A percentile compares a stretch with the other conserved stretches of the same genome.
Evolutionary conservation across 2,113 vertebrate species (phyloP).

Genomic region (Prunella fulvescens): DNA sequence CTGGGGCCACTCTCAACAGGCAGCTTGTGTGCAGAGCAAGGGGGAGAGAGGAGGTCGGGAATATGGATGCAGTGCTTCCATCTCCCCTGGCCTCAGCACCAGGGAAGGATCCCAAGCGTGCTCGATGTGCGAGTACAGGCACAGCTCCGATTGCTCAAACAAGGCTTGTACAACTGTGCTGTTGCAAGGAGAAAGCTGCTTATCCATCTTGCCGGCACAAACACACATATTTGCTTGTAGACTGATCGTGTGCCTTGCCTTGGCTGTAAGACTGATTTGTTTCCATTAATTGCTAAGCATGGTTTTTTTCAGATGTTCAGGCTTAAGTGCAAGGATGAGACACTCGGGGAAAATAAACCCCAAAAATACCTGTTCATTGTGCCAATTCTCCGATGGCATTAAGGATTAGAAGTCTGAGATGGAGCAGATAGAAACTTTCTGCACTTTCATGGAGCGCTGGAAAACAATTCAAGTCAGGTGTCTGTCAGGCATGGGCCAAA

Average conservation of each 20-base stretch:
- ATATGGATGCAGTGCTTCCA: background rate
- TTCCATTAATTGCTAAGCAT: background rate
- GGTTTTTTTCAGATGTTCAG: background rate
- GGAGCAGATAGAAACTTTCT: background rate
- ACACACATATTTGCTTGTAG: background rate
- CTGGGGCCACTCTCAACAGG: background rate
- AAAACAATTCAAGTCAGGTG: background rate
- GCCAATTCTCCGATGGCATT: background rate
- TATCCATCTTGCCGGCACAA: background rate
- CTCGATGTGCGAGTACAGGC: background rate
- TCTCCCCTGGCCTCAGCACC: background rate
- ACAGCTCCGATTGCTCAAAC: background rate
- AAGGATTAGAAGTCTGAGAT: background rate
- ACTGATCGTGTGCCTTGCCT: background rate
- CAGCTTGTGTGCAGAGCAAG: background rate
- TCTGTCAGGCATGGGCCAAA: background rate
- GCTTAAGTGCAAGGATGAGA: background rate
- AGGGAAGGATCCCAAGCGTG: accelerated
- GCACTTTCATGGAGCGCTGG: background rate
- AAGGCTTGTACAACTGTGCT: background rate
- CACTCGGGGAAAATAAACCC: background rate
- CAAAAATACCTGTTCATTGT: background rate
- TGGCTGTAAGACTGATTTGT: background rate
- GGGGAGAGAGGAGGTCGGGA: background rate
- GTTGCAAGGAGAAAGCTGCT: background rate